Evolutionary conservation across 2,888 invertebrate genomes (phyloP).

Genomic region (Stenotaenia linearis): DNA sequence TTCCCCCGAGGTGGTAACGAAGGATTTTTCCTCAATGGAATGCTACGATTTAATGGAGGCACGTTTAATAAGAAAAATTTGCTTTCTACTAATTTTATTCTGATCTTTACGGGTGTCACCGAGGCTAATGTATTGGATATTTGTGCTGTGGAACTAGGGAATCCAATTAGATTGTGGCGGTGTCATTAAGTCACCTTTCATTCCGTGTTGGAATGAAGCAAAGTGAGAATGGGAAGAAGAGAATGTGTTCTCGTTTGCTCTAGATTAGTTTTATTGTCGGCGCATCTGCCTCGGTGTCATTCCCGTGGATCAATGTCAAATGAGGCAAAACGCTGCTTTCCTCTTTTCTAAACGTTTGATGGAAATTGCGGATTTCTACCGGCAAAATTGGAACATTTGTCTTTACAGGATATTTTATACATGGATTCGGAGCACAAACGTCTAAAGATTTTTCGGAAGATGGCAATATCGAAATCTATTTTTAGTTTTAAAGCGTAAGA

Average conservation of each 20-base stretch:
- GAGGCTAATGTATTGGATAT: neutral
- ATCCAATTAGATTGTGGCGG: constrained; percentile 16
- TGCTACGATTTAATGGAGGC: neutral
- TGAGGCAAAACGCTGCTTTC: neutral
- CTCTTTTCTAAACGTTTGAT: neutral
- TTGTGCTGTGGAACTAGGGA: constrained; percentile 14
- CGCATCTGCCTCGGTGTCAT: constrained; percentile 12
- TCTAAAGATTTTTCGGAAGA: neutral
- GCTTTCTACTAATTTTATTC: neutral
- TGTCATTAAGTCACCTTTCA: constrained; percentile 23
- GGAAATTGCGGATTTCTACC: neutral
- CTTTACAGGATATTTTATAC: neutral
- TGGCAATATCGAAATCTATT: too few species aligned
- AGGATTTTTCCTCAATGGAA: neutral
- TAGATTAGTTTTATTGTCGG: constrained; percentile 18
- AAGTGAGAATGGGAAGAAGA: constrained; percentile 12
- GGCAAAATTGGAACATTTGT: neutral
- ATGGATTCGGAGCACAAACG: neutral
- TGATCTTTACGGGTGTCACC: neutral
- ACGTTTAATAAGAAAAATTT: neutral
- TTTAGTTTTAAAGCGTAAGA: too few species aligned
- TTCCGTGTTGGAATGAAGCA: constrained; percentile 23
- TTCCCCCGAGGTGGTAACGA: neutral
- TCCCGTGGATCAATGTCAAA: neutral
- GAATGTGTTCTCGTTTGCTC: constrained; percentile 21